Conservation (phyloP, 2,113 vertebrate species). For the Melozone crissalis region DNA sequence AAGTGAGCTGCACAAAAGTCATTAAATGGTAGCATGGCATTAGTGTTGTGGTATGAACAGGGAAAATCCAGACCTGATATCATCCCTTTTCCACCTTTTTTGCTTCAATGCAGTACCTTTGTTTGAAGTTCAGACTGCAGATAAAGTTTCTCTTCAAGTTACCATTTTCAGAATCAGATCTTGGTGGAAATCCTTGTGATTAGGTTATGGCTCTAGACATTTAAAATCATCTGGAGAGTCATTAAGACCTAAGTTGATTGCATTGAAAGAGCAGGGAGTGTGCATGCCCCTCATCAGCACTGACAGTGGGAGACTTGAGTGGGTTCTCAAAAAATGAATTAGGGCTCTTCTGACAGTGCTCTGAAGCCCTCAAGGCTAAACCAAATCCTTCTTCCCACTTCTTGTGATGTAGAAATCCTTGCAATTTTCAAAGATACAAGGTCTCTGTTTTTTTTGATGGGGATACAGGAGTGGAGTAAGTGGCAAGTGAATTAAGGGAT, state of each 20-base stretch:
- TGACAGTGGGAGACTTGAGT: not conserved
- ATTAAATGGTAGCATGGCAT: not conserved
- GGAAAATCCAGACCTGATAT: not conserved
- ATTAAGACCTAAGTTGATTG: slow-evolving; percentile 18
- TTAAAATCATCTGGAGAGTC: slow-evolving; percentile 15
- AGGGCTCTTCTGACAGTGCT: slow-evolving; percentile 5
- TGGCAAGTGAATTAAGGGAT: not conserved
- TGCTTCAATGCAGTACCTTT: not conserved
- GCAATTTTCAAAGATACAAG: not conserved
- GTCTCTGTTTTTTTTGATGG: not conserved
- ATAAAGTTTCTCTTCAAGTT: not conserved
- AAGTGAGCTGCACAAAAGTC: not conserved
- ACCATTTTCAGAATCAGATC: not conserved
- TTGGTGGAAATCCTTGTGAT: not conserved
- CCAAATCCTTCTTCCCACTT: not conserved
- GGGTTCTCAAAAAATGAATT: slow-evolving; percentile 26
- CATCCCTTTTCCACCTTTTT: not conserved
- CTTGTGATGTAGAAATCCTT: not conserved
- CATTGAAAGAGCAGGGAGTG: not conserved
- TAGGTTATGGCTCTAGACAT: not conserved
- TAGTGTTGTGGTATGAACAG: not conserved
- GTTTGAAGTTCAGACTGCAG: not conserved
- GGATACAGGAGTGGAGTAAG: not conserved
- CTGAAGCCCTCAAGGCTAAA: not conserved
- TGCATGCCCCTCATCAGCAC: not conserved